Evolutionary conservation across 2,113 vertebrate species (phyloP), one percentile per base, ranked within the genome.

Genomic region (Crotalus helleri): DNA sequence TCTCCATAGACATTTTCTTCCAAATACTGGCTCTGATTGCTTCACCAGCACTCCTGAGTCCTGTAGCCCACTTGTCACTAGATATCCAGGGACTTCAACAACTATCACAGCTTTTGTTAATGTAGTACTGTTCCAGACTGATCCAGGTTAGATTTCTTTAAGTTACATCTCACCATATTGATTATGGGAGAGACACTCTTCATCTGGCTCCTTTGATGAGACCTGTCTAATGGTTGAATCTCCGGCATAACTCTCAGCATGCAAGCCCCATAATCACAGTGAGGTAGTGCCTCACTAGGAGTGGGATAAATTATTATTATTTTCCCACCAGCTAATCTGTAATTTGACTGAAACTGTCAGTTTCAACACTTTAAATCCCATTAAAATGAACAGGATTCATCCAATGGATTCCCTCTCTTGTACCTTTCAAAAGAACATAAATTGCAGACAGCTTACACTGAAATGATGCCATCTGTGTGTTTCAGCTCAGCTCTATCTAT

Each of bases 291-390:
- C 44, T 26, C 44, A 86, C 46, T 93, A 57, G 55, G 5, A 53
- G 93, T 24, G 29, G n/a, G 74, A 92, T 93, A 74, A 33, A 0
- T 81, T 57, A 51, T 54, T 88, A 86, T 59, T 59, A 55, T 90
- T 95, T 46, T n/a, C 87, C 17, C 17, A 85, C 3, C 54, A 81
- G 86, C 44, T 93, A 88, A 94, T 94, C 93, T 94, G 87, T 90
- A 91, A 54, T 89, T 94, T 91, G 85, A 87, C 88, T 92, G 92
- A 90, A 95, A 54, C 24, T 93, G 29, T 53, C 61, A 87, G 33
- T 91, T 94, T 90, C 88, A 92, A 46, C 33, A 51, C 94, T 94
- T 95, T 90, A 94, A 55, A 88, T 90, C 51, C 87, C 44, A 93
- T 92, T 95, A 93, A 91, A 94, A 57, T 51, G 88, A 44, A 51